Evolutionary conservation across 1,140 invertebrate genomes (phyloP), one percentile per base, ranked within the genome.

Genomic region (Drosophila obscura): DNA sequence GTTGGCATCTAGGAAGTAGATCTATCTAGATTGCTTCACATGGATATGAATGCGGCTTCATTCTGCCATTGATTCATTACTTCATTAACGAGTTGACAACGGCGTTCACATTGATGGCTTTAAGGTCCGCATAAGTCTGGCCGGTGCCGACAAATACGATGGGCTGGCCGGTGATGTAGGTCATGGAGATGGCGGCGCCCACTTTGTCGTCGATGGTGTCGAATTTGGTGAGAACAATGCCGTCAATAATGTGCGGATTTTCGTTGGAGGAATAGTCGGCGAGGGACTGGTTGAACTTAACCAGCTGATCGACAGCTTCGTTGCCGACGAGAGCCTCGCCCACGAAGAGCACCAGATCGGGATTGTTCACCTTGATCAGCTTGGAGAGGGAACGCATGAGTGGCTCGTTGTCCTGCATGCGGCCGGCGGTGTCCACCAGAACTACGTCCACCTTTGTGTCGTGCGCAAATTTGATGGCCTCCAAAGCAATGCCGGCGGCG

Each of bases 371-470:
- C 92, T 95, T 95, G 59, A 96, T 96, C 13, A 99, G 94, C 93
- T 99, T 99, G 4, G 98, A 96, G 11, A 99, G 93, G 9, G 98
- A 97, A 80, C 97, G 94, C 99, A 99, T 99, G 7, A 99, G 93
- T 0, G 99, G 99, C 92, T 99, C 99, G 92, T 99, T 99, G 92
- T 99, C 98, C 92, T 99, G 99, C 99, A 99, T 99, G 72, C 99
- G 94, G 6, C 99, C 99, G 28, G 99, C 98, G 1, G 99, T 99
- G 92, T 99, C 99, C 11, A 99, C 95, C 5, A 99, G 92, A 15
- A 99, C 98, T 13, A 99, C 94, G 93, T 99, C 97, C 50, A 97
- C 95, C 46, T 94, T 93, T 2, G 94, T 94, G 73, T 98, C 97
- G 50, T 94, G 94, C 0, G 97, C 96, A 92, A 94, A 97, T 73